These are phyloP conservation scores for Diarsia dahlii DNA, from an alignment of 2,888 invertebrate species.

Conservation along the genomic window DNA sequence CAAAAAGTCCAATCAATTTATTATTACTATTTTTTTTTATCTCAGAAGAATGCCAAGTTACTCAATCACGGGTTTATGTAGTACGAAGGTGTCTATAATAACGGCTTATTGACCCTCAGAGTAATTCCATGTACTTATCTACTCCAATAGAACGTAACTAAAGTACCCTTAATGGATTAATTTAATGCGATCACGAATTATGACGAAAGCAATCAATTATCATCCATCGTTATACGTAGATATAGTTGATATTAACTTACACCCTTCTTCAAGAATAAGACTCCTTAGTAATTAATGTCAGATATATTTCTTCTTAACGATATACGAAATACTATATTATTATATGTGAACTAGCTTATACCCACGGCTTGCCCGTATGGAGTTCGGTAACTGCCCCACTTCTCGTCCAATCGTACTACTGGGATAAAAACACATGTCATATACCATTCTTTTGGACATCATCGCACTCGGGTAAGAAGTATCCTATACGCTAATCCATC, in stretches of 20 bases:
- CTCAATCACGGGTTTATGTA: slow-evolving; percentile 22
- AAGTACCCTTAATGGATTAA: slow-evolving; percentile 41
- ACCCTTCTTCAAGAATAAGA: slow-evolving; percentile 32
- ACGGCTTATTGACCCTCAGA: slow-evolving; percentile 31
- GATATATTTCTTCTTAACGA: slow-evolving; percentile 36
- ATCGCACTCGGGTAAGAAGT: too few relatives aligned
- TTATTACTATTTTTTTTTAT: slow-evolving; percentile 3
- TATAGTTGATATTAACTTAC: slow-evolving; percentile 41
- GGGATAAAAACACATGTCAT: too few relatives aligned
- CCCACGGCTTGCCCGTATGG: too few relatives aligned
- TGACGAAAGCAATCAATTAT: slow-evolving; percentile 47
- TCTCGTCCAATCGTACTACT: too few relatives aligned
- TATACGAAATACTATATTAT: slow-evolving; percentile 25
- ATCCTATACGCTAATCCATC: too few relatives aligned
- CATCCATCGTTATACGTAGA: slow-evolving; percentile 22
- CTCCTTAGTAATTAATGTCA: slow-evolving; percentile 22
- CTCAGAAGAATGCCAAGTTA: not conserved
- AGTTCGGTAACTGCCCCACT: too few relatives aligned
- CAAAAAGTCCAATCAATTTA: not conserved
- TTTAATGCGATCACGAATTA: slow-evolving; percentile 44
- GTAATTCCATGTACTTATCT: slow-evolving; percentile 21
- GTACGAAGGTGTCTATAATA: slow-evolving; percentile 39
- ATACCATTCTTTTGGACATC: too few relatives aligned
- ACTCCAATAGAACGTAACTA: slow-evolving; percentile 44
- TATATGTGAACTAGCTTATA: too few relatives aligned